Evolutionary conservation across 2,888 invertebrate genomes (phyloP).

Genomic region (Melangyna quadrimaculata): DNA sequence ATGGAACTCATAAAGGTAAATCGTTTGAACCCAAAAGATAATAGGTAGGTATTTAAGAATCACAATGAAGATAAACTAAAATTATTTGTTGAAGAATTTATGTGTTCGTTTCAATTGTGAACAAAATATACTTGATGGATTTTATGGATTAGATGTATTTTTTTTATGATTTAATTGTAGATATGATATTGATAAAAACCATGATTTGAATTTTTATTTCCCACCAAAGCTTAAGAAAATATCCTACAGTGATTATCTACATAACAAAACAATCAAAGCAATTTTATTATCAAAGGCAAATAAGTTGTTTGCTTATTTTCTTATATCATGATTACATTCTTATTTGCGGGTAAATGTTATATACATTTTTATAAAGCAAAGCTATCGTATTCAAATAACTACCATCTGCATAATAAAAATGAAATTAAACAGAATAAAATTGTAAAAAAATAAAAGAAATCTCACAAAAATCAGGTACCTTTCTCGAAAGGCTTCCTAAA

Average conservation of each 20-base stretch:
- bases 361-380: neutral
- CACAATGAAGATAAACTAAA: neutral
- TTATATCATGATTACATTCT: neutral
- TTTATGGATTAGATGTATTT: no score
- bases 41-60: neutral
- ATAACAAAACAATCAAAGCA: neutral
- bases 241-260: neutral
- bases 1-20: neutral
- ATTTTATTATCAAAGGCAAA: neutral
- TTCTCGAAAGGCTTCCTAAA: conserved; percentile 20
- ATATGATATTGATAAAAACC: neutral
- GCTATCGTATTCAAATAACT: neutral
- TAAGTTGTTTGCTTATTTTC: neutral
- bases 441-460: neutral
- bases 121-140: no score
- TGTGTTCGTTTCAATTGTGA: no score
- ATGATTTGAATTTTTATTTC: neutral
- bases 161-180: neutral
- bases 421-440: neutral
- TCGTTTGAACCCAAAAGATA: neutral
- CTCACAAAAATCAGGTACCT: neutral
- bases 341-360: neutral
- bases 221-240: neutral
- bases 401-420: neutral
- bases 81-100: no score